Conservation (phyloP, 2,797 vertebrate genomes). For the Poecilia velifera region DNA sequence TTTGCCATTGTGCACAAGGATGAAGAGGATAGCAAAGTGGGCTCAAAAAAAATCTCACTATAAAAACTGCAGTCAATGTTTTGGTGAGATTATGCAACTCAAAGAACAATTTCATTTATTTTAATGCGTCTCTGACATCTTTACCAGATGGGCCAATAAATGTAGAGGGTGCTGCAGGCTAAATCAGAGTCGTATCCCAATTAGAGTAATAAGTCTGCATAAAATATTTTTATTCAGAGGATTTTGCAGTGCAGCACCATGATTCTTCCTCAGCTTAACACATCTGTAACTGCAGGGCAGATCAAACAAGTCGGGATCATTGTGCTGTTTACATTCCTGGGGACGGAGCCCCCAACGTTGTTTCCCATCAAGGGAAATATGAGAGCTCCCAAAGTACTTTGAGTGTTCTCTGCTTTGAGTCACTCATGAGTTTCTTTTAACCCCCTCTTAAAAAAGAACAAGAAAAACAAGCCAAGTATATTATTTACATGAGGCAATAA, state of each 20-base stretch:
- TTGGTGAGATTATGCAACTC: neutral
- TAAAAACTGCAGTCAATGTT: neutral
- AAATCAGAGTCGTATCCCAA: slow-evolving; percentile 56
- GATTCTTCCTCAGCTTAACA: slow-evolving; percentile 36
- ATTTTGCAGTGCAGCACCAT: slow-evolving; percentile 35
- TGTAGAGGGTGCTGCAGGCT: slow-evolving; percentile 10
- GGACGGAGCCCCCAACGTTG: slow-evolving; percentile 58
- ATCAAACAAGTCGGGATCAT: slow-evolving; percentile 64
- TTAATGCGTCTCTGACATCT: neutral
- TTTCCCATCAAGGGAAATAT: slow-evolving; percentile 73
- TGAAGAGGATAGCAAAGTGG: neutral
- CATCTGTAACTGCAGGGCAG: slow-evolving; percentile 46
- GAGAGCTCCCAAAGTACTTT: slow-evolving; percentile 71
- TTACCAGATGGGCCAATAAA: slow-evolving; percentile 1
- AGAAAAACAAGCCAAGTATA: slow-evolving; percentile 60
- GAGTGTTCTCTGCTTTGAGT: slow-evolving; percentile 68
- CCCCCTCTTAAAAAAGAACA: slow-evolving; percentile 31
- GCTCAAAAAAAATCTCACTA: neutral
- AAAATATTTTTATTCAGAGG: slow-evolving; percentile 48
- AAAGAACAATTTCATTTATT: neutral
- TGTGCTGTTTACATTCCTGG: slow-evolving; percentile 76
- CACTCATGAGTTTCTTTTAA: slow-evolving; percentile 70
- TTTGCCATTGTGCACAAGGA: neutral
- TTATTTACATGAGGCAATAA: slow-evolving; percentile 82
- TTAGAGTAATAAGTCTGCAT: slow-evolving; percentile 52